Evolutionary conservation across 2,113 vertebrate species (phyloP).

Genomic region (Cromileptes altivelis): DNA sequence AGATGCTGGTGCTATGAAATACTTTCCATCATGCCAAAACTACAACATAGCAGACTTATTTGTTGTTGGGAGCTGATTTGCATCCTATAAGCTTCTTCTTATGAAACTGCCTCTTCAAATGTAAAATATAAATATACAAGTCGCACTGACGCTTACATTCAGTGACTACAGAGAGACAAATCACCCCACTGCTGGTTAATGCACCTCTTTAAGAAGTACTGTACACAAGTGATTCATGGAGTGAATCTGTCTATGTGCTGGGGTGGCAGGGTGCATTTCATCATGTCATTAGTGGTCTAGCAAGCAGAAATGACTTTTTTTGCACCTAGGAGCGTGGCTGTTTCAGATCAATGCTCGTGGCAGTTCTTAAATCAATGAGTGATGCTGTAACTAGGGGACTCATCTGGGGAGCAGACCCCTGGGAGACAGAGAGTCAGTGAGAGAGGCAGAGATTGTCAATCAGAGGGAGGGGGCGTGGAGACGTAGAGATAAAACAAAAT

Average conservation of each 20-base stretch:
- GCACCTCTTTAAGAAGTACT: slow-evolving; percentile 43
- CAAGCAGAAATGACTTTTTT: slow-evolving; percentile 76
- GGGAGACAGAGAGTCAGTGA: slow-evolving; percentile 46
- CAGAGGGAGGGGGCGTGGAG: slow-evolving; percentile 10
- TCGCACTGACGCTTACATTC: background rate
- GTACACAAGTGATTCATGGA: slow-evolving; percentile 24
- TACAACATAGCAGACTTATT: slow-evolving; percentile 5
- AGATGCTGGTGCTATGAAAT: background rate
- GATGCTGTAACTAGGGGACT: slow-evolving; percentile 78
- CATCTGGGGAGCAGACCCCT: slow-evolving; percentile 71
- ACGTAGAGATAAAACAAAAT: slow-evolving; percentile 11
- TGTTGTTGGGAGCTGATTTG: slow-evolving; percentile 8
- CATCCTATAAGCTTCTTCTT: background rate
- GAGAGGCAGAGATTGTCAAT: slow-evolving; percentile 34
- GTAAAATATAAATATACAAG: background rate
- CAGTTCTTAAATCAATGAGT: slow-evolving; percentile 82
- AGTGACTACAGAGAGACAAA: slow-evolving; percentile 3
- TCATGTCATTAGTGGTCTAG: slow-evolving; percentile 75
- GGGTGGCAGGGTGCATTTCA: slow-evolving; percentile 61
- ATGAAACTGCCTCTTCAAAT: slow-evolving; percentile 2
- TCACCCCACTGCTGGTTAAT: slow-evolving; percentile 9
- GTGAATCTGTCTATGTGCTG: slow-evolving; percentile 35
- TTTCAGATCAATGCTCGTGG: slow-evolving; percentile 82
- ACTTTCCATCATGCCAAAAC: slow-evolving; percentile 9
- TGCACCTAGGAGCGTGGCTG: slow-evolving; percentile 73